Conservation (phyloP, 1,140 invertebrate genomes). For the Chelonus insularis region DNA sequence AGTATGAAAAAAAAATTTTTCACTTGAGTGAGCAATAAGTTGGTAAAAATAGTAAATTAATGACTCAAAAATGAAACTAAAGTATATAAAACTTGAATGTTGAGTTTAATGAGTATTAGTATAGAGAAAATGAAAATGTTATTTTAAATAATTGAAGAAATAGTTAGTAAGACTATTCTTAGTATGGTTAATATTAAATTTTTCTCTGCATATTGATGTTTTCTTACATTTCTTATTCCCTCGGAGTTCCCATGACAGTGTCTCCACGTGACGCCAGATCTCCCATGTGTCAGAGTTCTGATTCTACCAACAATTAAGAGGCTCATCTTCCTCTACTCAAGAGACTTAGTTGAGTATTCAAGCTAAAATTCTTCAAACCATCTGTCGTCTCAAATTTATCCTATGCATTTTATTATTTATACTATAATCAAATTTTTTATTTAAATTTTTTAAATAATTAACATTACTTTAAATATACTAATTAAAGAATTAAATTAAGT, state of each 20-base stretch:
- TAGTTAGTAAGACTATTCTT: too few relatives aligned
- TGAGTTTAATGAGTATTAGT: too few relatives aligned
- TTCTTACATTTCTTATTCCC: not conserved
- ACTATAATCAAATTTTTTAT: not conserved
- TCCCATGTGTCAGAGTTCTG: conserved; percentile 46
- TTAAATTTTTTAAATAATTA: not conserved
- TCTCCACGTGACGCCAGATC: conserved; percentile 20
- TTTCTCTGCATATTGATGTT: conserved; percentile 27
- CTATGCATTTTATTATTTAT: not conserved
- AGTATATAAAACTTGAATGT: too few relatives aligned
- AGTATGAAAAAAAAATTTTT: too few relatives aligned
- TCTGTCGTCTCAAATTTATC: conserved; percentile 12
- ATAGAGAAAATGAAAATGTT: too few relatives aligned
- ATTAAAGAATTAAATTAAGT: too few relatives aligned
- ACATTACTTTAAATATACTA: too few relatives aligned
- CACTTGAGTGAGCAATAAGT: too few relatives aligned
- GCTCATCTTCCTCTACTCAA: conserved; percentile 29
- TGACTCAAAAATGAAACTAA: too few relatives aligned
- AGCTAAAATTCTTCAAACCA: not conserved
- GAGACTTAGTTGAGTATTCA: conserved; percentile 9
- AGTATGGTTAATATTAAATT: too few relatives aligned
- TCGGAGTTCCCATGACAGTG: not conserved
- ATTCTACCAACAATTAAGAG: conserved; percentile 55
- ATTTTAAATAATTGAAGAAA: too few relatives aligned
- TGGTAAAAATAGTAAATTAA: too few relatives aligned